phyloP scores from a whole-genome alignment of 2,888 invertebrate genomes.

The Drosophila anomalipes region DNA sequence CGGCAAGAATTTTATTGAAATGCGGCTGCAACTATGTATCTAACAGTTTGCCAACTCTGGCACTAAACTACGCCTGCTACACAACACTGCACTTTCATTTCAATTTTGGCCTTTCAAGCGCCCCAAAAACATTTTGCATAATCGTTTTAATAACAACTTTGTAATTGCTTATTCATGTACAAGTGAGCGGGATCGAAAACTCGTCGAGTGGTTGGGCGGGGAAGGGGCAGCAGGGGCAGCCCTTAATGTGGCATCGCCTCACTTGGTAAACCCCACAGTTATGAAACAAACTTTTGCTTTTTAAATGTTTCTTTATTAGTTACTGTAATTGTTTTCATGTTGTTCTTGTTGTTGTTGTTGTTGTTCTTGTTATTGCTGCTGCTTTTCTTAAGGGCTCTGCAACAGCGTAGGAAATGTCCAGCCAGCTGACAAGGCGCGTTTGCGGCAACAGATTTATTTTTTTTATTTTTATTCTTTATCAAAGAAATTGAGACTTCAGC shows the following conservation, averaged over 20 bases:
- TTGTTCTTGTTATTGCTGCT: conserved; percentile 36
- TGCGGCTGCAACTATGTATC: conserved; percentile 13
- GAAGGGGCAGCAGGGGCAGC: conserved; percentile 2
- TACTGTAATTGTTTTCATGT: conserved; percentile 78
- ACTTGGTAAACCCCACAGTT: conserved; percentile 33
- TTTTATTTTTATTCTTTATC: conserved; percentile 52
- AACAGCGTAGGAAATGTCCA: conserved; percentile 55
- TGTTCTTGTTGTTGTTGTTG: conserved; percentile 31
- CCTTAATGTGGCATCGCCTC: conserved; percentile 21
- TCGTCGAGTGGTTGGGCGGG: conserved; percentile 1
- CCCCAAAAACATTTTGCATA: conserved; percentile 69
- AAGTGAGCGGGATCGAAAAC: conserved; percentile 40
- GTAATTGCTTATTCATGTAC: conserved; percentile 82
- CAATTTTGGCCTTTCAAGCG: conserved; percentile 46
- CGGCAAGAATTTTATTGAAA: conserved; percentile 37
- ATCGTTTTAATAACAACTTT: conserved; percentile 81
- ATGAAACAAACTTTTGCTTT: conserved; percentile 78
- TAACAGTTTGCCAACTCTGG: conserved; percentile 6
- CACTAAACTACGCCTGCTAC: conserved; percentile 17
- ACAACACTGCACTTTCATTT: conserved; percentile 58
- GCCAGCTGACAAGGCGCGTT: conserved; percentile 53
- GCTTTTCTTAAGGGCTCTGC: conserved; percentile 14
- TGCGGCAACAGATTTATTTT: conserved; percentile 39
- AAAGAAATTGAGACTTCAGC: conserved; percentile 72
- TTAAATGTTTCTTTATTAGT: conserved; percentile 83